Percentiles rank a stretch among this genome's conserved stretches.
phyloP scores from a whole-genome alignment of 2,113 vertebrate species.

The Sylvietta virens region DNA sequence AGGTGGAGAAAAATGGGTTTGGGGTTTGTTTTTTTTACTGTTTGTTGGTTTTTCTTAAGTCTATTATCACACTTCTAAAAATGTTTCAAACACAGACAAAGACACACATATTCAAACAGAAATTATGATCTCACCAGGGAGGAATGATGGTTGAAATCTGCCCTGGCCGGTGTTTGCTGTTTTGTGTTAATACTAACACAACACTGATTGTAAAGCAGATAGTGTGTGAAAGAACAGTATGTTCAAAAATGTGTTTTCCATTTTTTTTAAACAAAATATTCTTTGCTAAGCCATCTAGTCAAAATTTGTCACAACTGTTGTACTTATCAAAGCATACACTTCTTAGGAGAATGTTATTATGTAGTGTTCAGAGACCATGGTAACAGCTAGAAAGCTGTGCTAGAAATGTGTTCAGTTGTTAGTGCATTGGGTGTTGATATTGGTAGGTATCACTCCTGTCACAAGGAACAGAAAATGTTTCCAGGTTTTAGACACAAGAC shows the following conservation, averaged over 20 bases:
- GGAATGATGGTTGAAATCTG: not conserved
- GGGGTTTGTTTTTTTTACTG: accelerated
- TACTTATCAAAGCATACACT: not conserved
- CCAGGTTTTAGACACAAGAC: not conserved
- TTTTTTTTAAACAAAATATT: not conserved
- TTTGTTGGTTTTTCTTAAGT: not conserved
- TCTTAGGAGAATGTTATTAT: not conserved
- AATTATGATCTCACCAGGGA: constrained; percentile 1
- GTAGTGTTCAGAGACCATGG: not conserved
- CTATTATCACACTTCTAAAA: not conserved
- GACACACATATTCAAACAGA: not conserved
- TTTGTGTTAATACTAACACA: not conserved
- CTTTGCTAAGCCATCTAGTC: not conserved
- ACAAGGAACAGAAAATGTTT: not conserved
- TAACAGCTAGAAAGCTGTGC: not conserved
- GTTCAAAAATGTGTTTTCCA: not conserved
- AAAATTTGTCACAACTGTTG: not conserved
- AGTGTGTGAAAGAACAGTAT: not conserved
- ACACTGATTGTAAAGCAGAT: not conserved
- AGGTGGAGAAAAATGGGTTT: not conserved
- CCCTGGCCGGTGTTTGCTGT: not conserved
- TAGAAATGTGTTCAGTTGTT: not conserved
- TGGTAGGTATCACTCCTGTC: not conserved
- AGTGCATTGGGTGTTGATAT: not conserved
- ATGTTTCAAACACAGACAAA: not conserved